A percentile compares a stretch with the other conserved stretches of the same genome.
phyloP scores from a whole-genome alignment of 2,797 vertebrate species.

The Pipistrellus nathusii region DNA sequence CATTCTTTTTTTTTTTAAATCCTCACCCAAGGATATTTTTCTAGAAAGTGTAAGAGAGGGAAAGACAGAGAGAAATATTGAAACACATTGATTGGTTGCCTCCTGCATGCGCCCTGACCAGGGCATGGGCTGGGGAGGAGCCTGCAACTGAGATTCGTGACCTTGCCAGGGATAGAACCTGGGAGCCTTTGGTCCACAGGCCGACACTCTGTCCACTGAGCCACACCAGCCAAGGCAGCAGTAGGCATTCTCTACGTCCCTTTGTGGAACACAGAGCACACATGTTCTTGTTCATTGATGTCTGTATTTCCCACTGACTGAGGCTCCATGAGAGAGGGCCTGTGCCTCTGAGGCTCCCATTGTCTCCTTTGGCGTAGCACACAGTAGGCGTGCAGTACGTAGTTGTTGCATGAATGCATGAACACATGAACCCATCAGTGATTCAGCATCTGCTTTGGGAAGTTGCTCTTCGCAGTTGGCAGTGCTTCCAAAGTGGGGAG shows the following conservation, averaged over 20 bases:
- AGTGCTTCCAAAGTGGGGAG: conserved; percentile 31
- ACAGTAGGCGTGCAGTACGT: neutral
- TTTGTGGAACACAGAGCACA: neutral
- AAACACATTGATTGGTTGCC: too few species aligned
- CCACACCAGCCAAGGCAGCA: too few species aligned
- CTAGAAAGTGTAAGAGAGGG: too few species aligned
- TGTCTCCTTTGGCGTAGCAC: neutral
- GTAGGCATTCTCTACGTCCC: too few species aligned
- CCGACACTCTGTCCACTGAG: too few species aligned
- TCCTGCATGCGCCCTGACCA: too few species aligned
- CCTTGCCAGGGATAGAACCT: too few species aligned
- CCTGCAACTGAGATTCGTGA: too few species aligned
- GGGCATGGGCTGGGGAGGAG: too few species aligned
- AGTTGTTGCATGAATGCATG: neutral
- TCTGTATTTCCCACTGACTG: neutral
- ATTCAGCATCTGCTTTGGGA: conserved; percentile 52
- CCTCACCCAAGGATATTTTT: too few species aligned
- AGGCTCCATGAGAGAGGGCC: neutral
- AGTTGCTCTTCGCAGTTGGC: conserved; percentile 58
- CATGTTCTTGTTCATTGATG: neutral
- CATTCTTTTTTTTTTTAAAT: neutral
- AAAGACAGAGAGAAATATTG: too few species aligned
- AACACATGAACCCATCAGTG: conserved; percentile 19
- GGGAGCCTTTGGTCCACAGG: too few species aligned
- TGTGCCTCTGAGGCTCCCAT: neutral